Conservation (phyloP, 2,797 vertebrate genomes). For the Amniataba percoides region DNA sequence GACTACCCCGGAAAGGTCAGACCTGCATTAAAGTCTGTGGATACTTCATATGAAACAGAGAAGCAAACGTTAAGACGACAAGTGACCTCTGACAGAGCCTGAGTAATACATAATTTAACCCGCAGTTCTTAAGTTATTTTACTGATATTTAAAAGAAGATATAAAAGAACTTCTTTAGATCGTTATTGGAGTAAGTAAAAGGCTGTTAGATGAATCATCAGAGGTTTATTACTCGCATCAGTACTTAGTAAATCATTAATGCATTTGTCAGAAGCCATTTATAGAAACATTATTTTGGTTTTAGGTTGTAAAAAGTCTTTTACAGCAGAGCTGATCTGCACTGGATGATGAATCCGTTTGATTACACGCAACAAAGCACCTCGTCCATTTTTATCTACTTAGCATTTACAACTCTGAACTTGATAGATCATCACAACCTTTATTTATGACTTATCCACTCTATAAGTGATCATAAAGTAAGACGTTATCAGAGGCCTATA, state of each 20-base stretch:
- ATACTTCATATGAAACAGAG: background rate
- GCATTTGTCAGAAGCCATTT: background rate
- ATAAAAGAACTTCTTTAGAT: background rate
- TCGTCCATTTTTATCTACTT: background rate
- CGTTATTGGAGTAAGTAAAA: background rate
- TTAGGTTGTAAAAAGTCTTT: background rate
- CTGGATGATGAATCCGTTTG: background rate
- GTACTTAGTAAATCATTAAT: background rate
- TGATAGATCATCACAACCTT: background rate
- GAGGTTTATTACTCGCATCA: background rate
- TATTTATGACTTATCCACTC: background rate
- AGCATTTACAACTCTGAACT: background rate
- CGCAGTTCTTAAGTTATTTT: background rate
- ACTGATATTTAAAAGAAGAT: background rate
- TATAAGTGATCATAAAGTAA: background rate
- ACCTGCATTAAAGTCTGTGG: slow-evolving; percentile 18
- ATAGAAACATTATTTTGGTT: background rate
- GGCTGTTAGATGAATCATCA: too few species aligned
- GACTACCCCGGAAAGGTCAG: slow-evolving; percentile 93
- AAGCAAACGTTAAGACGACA: slow-evolving; percentile 25
- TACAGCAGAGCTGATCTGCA: background rate
- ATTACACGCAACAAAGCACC: background rate
- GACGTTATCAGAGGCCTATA: background rate
- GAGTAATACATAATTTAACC: background rate
- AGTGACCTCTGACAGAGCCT: slow-evolving; percentile 19